Evolutionary conservation across 2,797 vertebrate species (phyloP).

Genomic region (Sebastes kiyomatsui): DNA sequence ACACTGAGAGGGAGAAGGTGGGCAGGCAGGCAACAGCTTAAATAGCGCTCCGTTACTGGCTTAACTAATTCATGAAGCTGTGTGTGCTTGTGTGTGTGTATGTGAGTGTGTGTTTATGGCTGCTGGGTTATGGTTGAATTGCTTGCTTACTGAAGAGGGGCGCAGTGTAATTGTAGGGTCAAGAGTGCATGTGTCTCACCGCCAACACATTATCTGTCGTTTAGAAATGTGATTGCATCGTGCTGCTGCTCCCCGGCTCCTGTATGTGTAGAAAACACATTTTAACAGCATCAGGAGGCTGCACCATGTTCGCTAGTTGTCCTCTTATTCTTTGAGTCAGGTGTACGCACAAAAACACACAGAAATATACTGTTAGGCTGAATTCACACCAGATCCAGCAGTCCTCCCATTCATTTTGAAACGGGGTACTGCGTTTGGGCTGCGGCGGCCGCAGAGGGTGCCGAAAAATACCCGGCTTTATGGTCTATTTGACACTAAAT

Average conservation of each 20-base stretch:
- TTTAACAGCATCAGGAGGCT: constrained; percentile 2
- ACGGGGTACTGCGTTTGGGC: rapidly evolving
- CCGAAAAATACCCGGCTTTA: too few species aligned
- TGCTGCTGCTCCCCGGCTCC: not conserved
- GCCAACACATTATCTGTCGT: not conserved
- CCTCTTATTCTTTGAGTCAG: not conserved
- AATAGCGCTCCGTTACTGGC: not conserved
- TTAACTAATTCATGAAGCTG: constrained; percentile 27
- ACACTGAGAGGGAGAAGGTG: not conserved
- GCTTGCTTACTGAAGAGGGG: not conserved
- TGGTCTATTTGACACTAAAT: too few species aligned
- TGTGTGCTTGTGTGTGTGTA: not conserved
- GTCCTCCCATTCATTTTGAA: too few species aligned
- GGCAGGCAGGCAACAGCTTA: constrained; percentile 2
- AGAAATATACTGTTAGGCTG: too few species aligned
- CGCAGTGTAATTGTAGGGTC: constrained; percentile 12
- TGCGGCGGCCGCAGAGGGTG: too few species aligned
- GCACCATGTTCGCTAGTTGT: not conserved
- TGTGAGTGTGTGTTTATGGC: not conserved
- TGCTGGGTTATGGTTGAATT: not conserved
- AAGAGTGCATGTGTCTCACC: constrained; percentile 6
- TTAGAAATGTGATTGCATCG: constrained; percentile 6
- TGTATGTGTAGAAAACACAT: not conserved
- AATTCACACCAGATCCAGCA: not conserved
- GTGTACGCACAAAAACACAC: not conserved